A percentile compares a stretch with the other conserved stretches of the same genome.
Conservation (phyloP, 2,113 vertebrate species). For the Psilopsiagon aymara region DNA sequence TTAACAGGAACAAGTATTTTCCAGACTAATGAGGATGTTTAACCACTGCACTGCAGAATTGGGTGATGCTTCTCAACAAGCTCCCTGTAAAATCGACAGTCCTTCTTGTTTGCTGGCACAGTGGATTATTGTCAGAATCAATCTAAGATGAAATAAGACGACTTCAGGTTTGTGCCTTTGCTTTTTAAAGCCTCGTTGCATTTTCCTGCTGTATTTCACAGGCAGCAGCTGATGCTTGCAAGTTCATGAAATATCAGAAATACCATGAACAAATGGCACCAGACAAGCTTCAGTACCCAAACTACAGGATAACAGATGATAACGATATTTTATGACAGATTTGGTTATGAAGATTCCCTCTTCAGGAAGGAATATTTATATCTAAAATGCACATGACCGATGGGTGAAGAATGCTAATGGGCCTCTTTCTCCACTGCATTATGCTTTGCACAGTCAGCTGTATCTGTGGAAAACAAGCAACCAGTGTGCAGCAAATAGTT, state of each 20-base stretch:
- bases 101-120: not conserved
- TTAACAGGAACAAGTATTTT: not conserved
- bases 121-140: not conserved
- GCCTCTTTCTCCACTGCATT: not conserved
- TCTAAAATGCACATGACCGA: rapidly evolving
- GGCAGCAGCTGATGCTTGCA: slow-evolving; percentile 66
- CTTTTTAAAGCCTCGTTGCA: not conserved
- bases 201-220: slow-evolving; percentile 53
- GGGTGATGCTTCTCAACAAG: not conserved
- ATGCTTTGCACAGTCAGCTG: not conserved
- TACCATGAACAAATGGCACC: slow-evolving; percentile 58
- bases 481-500: not conserved
- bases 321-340: not conserved
- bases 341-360: not conserved
- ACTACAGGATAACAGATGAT: slow-evolving; percentile 50
- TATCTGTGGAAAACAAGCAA: not conserved
- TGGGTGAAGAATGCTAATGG: not conserved
- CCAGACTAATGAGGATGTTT: not conserved
- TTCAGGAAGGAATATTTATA: not conserved
- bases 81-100: not conserved
- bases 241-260: slow-evolving; percentile 63
- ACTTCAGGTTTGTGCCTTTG: not conserved
- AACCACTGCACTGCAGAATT: not conserved
- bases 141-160: not conserved
- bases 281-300: slow-evolving; percentile 45